Evolutionary conservation across 2,888 invertebrate species (phyloP).

Genomic region (Catocala sponsa): DNA sequence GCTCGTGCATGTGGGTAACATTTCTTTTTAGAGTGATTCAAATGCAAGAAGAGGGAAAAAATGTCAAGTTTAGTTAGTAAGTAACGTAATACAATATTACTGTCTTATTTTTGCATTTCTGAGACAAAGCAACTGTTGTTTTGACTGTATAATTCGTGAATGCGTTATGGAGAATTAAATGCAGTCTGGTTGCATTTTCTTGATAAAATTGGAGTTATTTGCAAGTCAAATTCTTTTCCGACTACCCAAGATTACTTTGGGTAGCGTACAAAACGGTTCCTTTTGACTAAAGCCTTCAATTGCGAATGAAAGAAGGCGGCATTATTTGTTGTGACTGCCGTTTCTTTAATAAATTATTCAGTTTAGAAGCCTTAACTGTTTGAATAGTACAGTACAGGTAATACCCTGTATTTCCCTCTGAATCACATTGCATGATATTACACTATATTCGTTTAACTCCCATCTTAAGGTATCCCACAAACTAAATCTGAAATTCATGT

Average conservation of each 20-base stretch:
- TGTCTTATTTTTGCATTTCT: slow-evolving; percentile 43
- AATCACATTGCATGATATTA: no score
- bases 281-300: slow-evolving; percentile 65
- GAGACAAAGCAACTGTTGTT: slow-evolving; percentile 45
- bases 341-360: not conserved
- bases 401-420: no score
- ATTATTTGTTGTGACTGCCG: slow-evolving; percentile 39
- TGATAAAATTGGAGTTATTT: slow-evolving; percentile 80
- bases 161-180: slow-evolving; percentile 70
- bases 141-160: slow-evolving; percentile 64
- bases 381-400: no score
- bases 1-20: no score
- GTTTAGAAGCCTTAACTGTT: no score
- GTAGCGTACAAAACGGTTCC: slow-evolving; percentile 62
- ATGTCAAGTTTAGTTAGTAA: no score
- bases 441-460: not conserved
- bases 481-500: slow-evolving; percentile 5
- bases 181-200: slow-evolving; percentile 75
- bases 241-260: slow-evolving; percentile 68
- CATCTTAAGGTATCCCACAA: not conserved
- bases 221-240: slow-evolving; percentile 75
- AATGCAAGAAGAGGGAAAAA: no score
- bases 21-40: no score
- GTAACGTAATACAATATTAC: no score
- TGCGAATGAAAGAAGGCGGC: slow-evolving; percentile 49